Conservation (phyloP, 2,113 vertebrate species). For the Tachycineta bicolor region DNA sequence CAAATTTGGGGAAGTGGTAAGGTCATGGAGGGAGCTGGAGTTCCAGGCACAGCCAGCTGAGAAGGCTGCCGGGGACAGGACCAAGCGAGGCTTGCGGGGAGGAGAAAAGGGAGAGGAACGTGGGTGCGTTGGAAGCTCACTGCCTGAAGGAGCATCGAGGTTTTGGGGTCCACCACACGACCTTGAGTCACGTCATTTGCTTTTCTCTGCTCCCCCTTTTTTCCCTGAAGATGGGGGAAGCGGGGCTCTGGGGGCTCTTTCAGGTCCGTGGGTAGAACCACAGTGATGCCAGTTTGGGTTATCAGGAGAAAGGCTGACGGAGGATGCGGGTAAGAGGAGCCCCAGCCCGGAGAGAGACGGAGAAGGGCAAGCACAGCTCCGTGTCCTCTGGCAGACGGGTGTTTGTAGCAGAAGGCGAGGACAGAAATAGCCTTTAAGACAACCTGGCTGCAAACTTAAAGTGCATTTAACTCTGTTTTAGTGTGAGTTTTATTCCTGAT, state of each 20-base stretch:
- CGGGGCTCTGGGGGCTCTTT: neutral
- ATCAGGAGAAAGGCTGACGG: neutral
- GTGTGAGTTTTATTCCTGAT: neutral
- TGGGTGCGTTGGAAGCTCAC: neutral
- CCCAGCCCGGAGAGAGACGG: accelerated
- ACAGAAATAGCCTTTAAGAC: neutral
- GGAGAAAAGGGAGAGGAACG: neutral
- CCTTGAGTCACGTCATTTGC: neutral
- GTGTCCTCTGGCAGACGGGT: neutral
- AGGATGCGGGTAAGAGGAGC: neutral
- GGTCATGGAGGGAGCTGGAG: neutral
- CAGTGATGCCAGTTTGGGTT: neutral
- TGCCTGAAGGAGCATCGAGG: accelerated
- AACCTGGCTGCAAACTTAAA: neutral
- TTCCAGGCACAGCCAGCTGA: neutral
- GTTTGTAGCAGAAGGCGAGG: neutral
- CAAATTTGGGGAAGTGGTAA: neutral
- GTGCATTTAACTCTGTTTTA: neutral
- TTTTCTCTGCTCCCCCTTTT: neutral
- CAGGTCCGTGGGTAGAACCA: neutral
- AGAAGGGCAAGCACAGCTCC: accelerated
- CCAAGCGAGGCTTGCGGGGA: neutral
- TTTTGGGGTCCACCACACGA: neutral
- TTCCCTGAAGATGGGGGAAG: neutral
- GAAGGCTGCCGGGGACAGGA: neutral